Evolutionary conservation across 2,113 vertebrate genomes (phyloP).

Genomic region (Megaceryle maxima): DNA sequence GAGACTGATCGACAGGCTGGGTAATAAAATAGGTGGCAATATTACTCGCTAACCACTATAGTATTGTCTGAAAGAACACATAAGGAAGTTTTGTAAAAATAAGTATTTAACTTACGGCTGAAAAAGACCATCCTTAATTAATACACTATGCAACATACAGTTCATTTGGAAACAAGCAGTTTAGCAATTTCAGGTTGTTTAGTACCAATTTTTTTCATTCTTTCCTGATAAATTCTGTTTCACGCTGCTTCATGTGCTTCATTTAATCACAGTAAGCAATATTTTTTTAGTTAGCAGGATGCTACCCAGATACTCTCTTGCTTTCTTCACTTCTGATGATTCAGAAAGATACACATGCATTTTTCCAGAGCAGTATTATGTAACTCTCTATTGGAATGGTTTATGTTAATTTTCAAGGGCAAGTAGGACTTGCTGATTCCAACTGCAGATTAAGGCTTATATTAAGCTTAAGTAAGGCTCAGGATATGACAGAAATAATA

Average conservation of each 20-base stretch:
- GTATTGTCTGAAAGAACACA: neutral
- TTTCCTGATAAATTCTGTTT: neutral
- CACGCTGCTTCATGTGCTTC: neutral
- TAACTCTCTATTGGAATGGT: neutral
- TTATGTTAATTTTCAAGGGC: neutral
- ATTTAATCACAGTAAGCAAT: neutral
- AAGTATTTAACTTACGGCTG: neutral
- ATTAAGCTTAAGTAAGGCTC: neutral
- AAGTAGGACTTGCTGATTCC: neutral
- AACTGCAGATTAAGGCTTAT: neutral
- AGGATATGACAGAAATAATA: neutral
- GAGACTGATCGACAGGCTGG: neutral
- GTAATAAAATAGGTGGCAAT: neutral
- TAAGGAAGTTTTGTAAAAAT: neutral
- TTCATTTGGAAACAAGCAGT: neutral
- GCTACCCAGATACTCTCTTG: neutral
- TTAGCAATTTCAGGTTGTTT: neutral
- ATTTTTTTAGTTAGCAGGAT: neutral
- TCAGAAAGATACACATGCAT: neutral
- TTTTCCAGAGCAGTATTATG: neutral
- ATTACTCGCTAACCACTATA: neutral
- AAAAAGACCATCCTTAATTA: neutral
- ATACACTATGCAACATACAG: neutral
- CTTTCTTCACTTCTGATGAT: neutral
- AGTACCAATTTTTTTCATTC: neutral